Evolutionary conservation across 2,113 vertebrate genomes (phyloP).

Genomic region (Gallinago jamesoni): DNA sequence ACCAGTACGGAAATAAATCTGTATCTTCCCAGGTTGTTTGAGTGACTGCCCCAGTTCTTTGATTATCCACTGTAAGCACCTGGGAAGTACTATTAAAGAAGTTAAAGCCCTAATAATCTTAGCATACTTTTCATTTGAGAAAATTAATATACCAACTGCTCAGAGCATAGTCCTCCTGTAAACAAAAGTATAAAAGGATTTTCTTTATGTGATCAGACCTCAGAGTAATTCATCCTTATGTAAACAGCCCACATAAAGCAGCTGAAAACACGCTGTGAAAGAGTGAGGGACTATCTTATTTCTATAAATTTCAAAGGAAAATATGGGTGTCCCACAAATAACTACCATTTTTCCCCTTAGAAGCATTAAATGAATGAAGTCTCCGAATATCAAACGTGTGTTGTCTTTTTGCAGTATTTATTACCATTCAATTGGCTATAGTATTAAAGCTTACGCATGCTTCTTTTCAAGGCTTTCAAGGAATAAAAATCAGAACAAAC

Average conservation of each 20-base stretch:
- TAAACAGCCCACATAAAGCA: background rate
- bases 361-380: conserved; percentile 25
- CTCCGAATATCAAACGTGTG: conserved; percentile 13
- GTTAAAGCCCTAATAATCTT: background rate
- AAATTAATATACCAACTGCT: background rate
- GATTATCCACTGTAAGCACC: background rate
- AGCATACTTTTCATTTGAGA: background rate
- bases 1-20: background rate
- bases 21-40: background rate
- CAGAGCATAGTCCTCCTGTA: background rate
- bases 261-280: background rate
- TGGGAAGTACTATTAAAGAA: background rate
- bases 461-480: conserved; percentile 8
- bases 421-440: background rate
- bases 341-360: background rate
- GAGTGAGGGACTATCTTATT: background rate
- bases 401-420: conserved; percentile 21
- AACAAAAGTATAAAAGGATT: conserved; percentile 26
- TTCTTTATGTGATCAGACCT: conserved; percentile 1
- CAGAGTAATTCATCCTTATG: background rate
- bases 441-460: background rate
- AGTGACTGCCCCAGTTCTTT: background rate
- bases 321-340: background rate
- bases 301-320: conserved; percentile 19
- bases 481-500: conserved; percentile 26